Conservation (phyloP, 2,888 invertebrate species). For the Globia sparganii region DNA sequence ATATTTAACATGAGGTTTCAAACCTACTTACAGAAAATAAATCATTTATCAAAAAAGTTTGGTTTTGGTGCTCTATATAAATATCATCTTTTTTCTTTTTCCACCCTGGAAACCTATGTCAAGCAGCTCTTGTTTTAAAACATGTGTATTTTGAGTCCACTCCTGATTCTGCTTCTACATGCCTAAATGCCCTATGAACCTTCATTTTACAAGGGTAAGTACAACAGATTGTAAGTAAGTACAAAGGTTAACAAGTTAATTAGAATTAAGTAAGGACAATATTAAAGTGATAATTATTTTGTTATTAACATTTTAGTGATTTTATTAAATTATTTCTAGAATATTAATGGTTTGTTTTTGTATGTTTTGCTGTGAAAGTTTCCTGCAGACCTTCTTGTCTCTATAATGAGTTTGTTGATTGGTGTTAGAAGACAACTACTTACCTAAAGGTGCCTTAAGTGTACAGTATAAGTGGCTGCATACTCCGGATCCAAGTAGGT, state of each 20-base stretch:
- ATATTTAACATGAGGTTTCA: neutral
- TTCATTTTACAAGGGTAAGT: constrained; percentile 49
- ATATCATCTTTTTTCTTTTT: neutral
- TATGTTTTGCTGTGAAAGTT: neutral
- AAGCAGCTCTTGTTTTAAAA: neutral
- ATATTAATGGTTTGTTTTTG: neutral
- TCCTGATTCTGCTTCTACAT: neutral
- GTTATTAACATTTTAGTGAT: neutral
- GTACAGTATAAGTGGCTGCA: neutral
- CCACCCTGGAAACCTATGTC: neutral
- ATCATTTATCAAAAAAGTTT: neutral
- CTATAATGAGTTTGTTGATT: too few species aligned
- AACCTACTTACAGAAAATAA: too few species aligned
- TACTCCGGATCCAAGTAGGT: neutral
- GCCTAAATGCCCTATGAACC: neutral
- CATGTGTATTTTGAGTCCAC: neutral
- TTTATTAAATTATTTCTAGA: neutral
- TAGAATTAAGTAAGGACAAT: constrained; percentile 28
- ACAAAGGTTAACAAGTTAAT: constrained; percentile 46
- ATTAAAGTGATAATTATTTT: constrained; percentile 15
- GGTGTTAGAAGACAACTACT: neutral
- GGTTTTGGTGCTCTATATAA: neutral
- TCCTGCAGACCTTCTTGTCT: too few species aligned
- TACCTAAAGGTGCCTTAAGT: neutral
- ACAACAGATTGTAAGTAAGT: constrained; percentile 13